A percentile compares a stretch with the other conserved stretches of the same genome.
Conservation (phyloP, 2,797 vertebrate species). For the Todus mexicanus region DNA sequence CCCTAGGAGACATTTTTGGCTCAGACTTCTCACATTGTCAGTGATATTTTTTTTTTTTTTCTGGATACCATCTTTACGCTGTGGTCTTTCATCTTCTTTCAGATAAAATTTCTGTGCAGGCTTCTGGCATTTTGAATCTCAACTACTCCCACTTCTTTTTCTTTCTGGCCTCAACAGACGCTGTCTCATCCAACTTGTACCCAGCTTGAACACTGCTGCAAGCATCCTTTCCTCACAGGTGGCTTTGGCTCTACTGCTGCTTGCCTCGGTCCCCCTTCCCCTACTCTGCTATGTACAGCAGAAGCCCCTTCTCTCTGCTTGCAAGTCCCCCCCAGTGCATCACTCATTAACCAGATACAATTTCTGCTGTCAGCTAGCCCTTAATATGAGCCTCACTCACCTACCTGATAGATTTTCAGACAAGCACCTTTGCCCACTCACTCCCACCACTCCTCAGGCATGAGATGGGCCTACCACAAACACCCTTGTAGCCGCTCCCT, state of each 20-base stretch:
- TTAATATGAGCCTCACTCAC: not conserved
- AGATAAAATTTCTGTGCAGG: not conserved
- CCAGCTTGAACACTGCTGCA: not conserved
- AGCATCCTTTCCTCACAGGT: not conserved
- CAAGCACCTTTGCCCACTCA: not conserved
- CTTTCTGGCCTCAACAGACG: not conserved
- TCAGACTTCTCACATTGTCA: not conserved
- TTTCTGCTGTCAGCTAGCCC: not conserved
- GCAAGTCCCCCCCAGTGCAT: not conserved
- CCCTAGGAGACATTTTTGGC: not conserved
- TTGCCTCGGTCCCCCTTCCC: not conserved
- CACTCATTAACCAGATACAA: not conserved
- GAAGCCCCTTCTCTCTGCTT: not conserved
- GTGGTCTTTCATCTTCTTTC: not conserved
- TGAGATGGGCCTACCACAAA: not conserved
- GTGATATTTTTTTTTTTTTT: not conserved
- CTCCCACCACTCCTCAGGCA: not conserved
- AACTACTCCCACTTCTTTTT: slow-evolving; percentile 27
- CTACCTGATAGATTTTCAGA: not conserved
- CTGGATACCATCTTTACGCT: not conserved
- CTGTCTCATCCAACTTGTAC: not conserved
- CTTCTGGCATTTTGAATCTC: not conserved
- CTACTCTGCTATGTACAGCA: not conserved
- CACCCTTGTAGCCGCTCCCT: not conserved
- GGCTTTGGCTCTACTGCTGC: not conserved